Evolutionary conservation across 2,888 invertebrate species (phyloP).

Genomic region (Drosophila quinaria): DNA sequence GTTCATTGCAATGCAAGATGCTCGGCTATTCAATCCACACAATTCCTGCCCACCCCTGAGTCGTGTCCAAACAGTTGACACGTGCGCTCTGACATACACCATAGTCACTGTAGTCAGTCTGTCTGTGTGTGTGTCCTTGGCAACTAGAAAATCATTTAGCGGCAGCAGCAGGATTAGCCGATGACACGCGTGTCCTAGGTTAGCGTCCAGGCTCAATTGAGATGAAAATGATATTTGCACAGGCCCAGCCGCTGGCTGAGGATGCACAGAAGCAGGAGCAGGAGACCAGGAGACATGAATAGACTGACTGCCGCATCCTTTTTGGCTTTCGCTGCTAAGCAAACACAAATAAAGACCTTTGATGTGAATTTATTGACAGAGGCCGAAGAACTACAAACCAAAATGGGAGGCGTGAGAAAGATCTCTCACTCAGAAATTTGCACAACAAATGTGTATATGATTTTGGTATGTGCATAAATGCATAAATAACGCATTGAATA

Average conservation of each 20-base stretch:
- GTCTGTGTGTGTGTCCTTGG: constrained; percentile 59
- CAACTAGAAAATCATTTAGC: constrained; percentile 84
- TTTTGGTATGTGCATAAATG: constrained; percentile 64
- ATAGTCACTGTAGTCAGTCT: constrained; percentile 22
- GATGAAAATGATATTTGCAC: constrained; percentile 83
- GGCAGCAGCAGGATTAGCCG: constrained; percentile 83
- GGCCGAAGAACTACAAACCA: constrained; percentile 46
- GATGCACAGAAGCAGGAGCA: constrained; percentile 9
- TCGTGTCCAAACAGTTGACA: constrained; percentile 76
- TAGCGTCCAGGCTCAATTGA: constrained; percentile 73
- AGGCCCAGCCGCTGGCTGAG: constrained; percentile 61
- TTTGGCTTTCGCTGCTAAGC: constrained; percentile 78
- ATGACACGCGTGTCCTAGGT: constrained; percentile 78
- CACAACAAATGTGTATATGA: constrained; percentile 85
- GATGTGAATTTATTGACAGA: constrained; percentile 80
- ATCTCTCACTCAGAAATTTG: constrained; percentile 71
- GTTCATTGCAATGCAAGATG: constrained; percentile 77
- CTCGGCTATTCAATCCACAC: constrained; percentile 28
- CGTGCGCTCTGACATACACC: constrained; percentile 66
- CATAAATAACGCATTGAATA: constrained; percentile 73
- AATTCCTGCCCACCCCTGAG: constrained; percentile 16
- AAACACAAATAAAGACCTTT: constrained; percentile 82
- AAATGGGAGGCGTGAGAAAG: constrained; percentile 71
- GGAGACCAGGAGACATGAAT: constrained; percentile 7
- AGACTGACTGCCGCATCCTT: constrained; percentile 70